A percentile compares a stretch with the other conserved stretches of the same genome.
Evolutionary conservation across 2,797 vertebrate species (phyloP).

Genomic region (Clarias fuscus): DNA sequence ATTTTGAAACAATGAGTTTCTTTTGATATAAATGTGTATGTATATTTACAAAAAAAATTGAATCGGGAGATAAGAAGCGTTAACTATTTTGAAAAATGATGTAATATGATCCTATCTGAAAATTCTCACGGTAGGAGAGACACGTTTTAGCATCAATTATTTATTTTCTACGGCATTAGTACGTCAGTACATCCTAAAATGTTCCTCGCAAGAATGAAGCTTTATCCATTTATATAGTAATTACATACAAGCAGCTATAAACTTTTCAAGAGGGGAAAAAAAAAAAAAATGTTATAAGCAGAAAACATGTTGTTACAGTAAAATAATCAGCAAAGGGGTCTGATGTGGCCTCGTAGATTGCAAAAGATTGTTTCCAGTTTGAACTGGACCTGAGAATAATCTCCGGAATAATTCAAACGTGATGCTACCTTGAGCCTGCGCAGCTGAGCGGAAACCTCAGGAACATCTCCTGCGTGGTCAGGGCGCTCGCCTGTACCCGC

Average conservation of each 20-base stretch:
- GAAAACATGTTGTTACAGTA: neutral
- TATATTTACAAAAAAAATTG: too few species aligned
- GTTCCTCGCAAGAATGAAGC: neutral
- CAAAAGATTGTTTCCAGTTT: neutral
- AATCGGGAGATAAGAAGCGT: too few species aligned
- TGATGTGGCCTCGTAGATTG: neutral
- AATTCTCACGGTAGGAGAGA: too few species aligned
- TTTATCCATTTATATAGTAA: neutral
- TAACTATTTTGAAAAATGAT: too few species aligned
- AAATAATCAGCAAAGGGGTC: neutral
- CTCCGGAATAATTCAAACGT: neutral
- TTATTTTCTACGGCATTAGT: neutral
- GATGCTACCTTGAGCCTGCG: conserved; percentile 82
- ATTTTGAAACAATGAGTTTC: too few species aligned
- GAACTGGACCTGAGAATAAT: neutral
- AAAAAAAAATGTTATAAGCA: neutral
- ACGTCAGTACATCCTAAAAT: neutral
- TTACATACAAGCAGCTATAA: neutral
- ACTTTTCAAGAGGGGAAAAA: neutral
- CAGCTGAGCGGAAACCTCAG: conserved; percentile 78
- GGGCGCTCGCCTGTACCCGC: conserved; percentile 77
- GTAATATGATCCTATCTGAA: too few species aligned
- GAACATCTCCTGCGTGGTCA: conserved; percentile 81
- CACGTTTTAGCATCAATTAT: too few species aligned
- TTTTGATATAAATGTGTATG: too few species aligned